Base-by-base conservation (phyloP, 23 tunicate genomes). In the Corella eumyota region DNA sequence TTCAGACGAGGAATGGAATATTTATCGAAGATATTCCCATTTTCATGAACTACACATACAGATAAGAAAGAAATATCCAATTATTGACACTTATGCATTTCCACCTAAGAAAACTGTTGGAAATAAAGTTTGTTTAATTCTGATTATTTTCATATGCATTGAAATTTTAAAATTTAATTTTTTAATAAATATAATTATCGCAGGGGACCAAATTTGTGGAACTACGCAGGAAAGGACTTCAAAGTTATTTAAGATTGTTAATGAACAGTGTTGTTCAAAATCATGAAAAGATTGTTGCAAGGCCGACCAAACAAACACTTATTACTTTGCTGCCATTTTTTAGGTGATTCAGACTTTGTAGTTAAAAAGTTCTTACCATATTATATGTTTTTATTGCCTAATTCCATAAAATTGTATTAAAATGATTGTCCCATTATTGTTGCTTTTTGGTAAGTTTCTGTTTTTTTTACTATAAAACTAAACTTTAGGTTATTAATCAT, bases 1-100 rank as follows among this genome's bases (percentile, higher is more conserved):
- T 28, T 81, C 81, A 4, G 88, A 80, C 17, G 88, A 88, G 36
- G 96, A 88, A 73, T 88, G 96, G 96, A 88, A 88, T 68, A 69
- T 88, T 11, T 88, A 88, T 52, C 72, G 96, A 2, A 36, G 96
- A 5, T 88, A 77, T 51, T 88, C 96, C 13, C 81, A 88, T 50
- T 88, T 88, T 48, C 76, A 67, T 31, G 80, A 64, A 57, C 68
- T 88, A 26, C 96, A 88, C 44, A 53, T 62, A 11, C 75, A 64
- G 32, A 61, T 88, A 6, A 34, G 73, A 15, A 88, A 88, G 48
- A 64, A 69, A 53, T 88, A 48, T 38, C 81, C 73, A 15, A 45
- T 81, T 17, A 45, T 88, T 15, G 78, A 78, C 13, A 61, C 77
- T 6, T 88, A 49, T 51, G 71, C 69, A 20, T 88, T 88, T 48